Evolutionary conservation across 2,113 vertebrate genomes (phyloP).

Genomic region (Cricetomys ansorgei): DNA sequence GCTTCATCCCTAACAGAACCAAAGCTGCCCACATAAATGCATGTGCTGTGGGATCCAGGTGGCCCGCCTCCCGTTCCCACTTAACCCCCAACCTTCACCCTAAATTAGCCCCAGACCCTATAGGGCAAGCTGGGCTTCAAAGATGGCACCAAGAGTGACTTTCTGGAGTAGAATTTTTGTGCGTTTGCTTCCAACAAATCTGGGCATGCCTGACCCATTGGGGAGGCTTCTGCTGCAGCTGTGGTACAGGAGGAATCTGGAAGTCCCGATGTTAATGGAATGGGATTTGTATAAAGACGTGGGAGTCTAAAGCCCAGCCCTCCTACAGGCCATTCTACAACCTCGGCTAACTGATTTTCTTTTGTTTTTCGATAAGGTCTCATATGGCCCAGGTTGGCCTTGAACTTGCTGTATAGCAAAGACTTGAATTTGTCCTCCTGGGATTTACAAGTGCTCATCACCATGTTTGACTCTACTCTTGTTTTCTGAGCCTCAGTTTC

Average conservation of each 20-base stretch:
- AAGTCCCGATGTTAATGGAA: background rate
- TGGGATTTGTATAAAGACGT: background rate
- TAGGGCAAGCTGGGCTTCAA: background rate
- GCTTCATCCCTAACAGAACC: background rate
- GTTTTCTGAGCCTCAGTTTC: background rate
- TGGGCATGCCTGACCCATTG: background rate
- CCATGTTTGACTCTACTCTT: background rate
- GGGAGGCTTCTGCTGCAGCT: background rate
- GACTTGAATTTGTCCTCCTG: background rate
- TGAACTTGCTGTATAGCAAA: background rate
- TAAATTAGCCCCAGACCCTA: background rate
- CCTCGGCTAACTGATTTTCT: background rate
- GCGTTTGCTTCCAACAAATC: background rate
- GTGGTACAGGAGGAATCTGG: background rate
- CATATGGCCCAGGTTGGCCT: background rate
- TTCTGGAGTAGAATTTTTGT: no score
- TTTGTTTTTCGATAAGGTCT: background rate
- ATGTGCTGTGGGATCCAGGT: background rate
- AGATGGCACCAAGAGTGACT: background rate
- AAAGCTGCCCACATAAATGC: background rate
- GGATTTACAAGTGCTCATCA: background rate
- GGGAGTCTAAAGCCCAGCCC: background rate
- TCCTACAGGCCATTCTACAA: background rate
- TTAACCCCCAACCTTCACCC: constrained; percentile 47
- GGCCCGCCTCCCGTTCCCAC: background rate